Conservation (phyloP, 2,797 vertebrate species). For the Trematocara caparti region DNA sequence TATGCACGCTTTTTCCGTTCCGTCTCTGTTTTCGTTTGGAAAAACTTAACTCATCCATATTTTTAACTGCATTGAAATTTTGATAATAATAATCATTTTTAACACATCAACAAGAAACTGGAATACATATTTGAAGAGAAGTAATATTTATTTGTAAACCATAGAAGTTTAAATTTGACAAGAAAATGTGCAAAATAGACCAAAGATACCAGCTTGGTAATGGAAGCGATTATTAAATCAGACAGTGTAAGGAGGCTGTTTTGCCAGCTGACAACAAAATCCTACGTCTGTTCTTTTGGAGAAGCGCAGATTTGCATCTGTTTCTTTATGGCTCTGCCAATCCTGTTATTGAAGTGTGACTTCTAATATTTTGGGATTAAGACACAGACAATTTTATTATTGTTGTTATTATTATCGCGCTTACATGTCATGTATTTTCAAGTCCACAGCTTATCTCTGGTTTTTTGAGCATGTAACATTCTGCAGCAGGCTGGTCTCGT, state of each 20-base stretch:
- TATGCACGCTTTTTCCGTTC: neutral
- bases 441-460: conserved; percentile 41
- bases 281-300: conserved; percentile 39
- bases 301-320: conserved; percentile 67
- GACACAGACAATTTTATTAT: neutral
- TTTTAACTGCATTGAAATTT: neutral
- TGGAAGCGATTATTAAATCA: conserved; percentile 53
- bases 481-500: neutral
- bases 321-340: conserved; percentile 10
- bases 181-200: conserved; percentile 41
- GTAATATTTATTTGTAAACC: conserved; percentile 10
- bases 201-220: neutral
- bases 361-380: conserved; percentile 59
- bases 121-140: neutral
- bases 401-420: neutral
- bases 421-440: neutral
- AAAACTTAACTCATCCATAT: neutral
- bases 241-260: conserved; percentile 56
- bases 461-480: neutral
- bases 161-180: neutral
- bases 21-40: neutral
- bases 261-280: conserved; percentile 58
- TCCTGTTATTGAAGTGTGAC: conserved; percentile 9
- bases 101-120: neutral
- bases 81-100: neutral